Conservation (phyloP, 2,797 vertebrate genomes). For the Balearica regulorum region DNA sequence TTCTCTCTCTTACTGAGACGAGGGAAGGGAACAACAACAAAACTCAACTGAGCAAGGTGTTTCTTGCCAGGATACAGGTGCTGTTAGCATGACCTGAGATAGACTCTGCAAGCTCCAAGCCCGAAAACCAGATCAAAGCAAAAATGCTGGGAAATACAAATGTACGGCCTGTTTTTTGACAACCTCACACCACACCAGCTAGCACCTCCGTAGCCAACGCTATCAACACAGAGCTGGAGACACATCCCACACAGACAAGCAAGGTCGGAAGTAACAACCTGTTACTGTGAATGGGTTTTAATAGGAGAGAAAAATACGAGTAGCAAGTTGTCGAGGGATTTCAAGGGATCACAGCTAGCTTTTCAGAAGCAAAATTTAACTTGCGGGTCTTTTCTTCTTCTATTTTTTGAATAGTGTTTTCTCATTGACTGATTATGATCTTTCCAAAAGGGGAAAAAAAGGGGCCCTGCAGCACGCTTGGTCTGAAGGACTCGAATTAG, state of each 20-base stretch:
- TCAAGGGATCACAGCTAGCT: background rate
- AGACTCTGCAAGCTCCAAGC: conserved; percentile 24
- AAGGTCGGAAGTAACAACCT: background rate
- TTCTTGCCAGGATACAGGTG: conserved; percentile 31
- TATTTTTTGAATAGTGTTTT: background rate
- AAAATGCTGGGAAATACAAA: conserved; percentile 49
- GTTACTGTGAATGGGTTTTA: background rate
- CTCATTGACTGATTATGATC: conserved; percentile 1
- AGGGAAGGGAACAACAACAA: background rate
- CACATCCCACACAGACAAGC: background rate
- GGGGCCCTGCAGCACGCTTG: background rate
- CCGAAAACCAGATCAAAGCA: conserved; percentile 58
- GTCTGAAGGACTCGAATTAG: conserved; percentile 2
- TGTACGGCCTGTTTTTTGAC: conserved; percentile 27
- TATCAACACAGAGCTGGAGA: background rate
- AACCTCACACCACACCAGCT: conserved; percentile 27
- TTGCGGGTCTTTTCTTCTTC: background rate
- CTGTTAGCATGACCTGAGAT: conserved; percentile 56
- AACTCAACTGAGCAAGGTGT: background rate
- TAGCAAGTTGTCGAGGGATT: background rate
- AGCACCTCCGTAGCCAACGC: background rate
- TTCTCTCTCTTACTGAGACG: background rate
- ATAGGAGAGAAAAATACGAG: background rate
- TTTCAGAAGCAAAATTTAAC: background rate
- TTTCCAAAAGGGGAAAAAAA: background rate